Conservation (phyloP, 2,797 vertebrate species). For the Ataeniobius toweri region DNA sequence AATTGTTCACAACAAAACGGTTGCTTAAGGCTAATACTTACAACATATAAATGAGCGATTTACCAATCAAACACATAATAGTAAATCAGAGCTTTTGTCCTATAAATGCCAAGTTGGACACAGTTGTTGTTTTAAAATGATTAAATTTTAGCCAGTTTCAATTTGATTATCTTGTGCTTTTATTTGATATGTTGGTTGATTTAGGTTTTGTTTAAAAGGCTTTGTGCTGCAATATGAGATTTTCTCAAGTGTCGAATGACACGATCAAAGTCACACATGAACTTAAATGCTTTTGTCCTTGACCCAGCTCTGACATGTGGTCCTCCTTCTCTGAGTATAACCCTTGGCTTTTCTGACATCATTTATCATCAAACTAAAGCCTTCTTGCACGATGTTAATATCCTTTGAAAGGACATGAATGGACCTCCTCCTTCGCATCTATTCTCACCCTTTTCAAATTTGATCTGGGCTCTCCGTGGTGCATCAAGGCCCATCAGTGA, state of each 20-base stretch:
- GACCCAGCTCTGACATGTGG: constrained; percentile 48
- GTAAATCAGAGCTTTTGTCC: not conserved
- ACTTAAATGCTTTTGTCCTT: constrained; percentile 43
- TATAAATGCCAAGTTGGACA: no score
- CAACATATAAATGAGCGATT: not conserved
- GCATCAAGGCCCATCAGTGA: constrained; percentile 63
- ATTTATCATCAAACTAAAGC: constrained; percentile 50
- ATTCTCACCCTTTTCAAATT: constrained; percentile 59
- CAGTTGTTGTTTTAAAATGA: no score
- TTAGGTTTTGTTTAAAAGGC: not conserved
- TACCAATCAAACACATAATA: not conserved
- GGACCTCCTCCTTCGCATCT: constrained; percentile 63
- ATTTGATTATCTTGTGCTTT: no score
- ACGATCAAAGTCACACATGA: not conserved
- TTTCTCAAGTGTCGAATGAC: not conserved
- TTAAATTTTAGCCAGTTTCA: no score
- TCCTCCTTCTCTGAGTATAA: constrained; percentile 32
- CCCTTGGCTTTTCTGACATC: constrained; percentile 53
- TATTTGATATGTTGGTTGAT: not conserved
- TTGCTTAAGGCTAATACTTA: not conserved
- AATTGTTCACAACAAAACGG: not conserved
- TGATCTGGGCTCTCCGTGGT: constrained; percentile 42
- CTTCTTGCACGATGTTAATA: constrained; percentile 42
- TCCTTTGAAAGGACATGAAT: constrained; percentile 56
- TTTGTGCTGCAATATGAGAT: not conserved